Conservation (phyloP, 2,888 invertebrate genomes). For the Philonicus albiceps region DNA sequence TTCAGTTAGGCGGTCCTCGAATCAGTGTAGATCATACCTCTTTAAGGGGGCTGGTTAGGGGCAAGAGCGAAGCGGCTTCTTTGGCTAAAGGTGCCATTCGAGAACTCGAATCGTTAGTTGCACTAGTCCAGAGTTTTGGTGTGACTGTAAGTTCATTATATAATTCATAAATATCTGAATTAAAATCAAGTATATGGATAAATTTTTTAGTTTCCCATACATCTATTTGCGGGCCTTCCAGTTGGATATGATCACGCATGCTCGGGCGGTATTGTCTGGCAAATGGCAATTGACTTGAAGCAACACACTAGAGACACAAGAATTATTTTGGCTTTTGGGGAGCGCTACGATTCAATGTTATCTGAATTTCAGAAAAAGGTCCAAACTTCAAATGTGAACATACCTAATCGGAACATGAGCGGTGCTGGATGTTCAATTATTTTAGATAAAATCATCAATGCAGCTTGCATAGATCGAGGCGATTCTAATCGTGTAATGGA, state of each 20-base stretch:
- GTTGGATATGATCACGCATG: constrained; percentile 66
- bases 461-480: constrained; percentile 66
- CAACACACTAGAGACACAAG: constrained; percentile 63
- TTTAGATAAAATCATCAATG: constrained; percentile 77
- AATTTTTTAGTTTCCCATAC: constrained; percentile 67
- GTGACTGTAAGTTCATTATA: constrained; percentile 69
- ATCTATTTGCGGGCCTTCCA: constrained; percentile 64
- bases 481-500: constrained; percentile 68
- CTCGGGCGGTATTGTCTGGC: constrained; percentile 69
- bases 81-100: constrained; percentile 75
- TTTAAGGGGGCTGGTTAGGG: constrained; percentile 69
- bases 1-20: constrained; percentile 56
- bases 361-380: constrained; percentile 69
- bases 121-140: constrained; percentile 76
- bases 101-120: constrained; percentile 78
- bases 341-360: constrained; percentile 87
- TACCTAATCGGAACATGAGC: constrained; percentile 58
- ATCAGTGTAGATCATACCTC: constrained; percentile 58
- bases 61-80: constrained; percentile 72
- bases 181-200: neutral
- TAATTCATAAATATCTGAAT: neutral
- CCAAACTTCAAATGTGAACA: constrained; percentile 58
- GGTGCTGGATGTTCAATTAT: constrained; percentile 88
- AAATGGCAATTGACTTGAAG: constrained; percentile 64
- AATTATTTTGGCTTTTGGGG: constrained; percentile 85